These are phyloP conservation scores for Apamea anceps DNA, from an alignment of 2,888 invertebrate genomes.

Conservation along the genomic window DNA sequence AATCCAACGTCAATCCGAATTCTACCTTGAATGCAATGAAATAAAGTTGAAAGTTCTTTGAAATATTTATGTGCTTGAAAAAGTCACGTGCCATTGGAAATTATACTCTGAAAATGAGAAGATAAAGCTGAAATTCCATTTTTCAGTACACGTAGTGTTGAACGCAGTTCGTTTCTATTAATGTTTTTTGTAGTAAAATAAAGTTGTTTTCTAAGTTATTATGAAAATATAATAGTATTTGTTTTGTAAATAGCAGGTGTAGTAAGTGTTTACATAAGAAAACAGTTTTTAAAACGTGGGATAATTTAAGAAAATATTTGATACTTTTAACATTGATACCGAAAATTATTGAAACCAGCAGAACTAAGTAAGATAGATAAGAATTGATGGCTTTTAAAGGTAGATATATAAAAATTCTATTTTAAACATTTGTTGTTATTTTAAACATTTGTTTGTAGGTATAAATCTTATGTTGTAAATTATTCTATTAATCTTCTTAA, in stretches of 20 bases:
- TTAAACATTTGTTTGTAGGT: too few relatives aligned
- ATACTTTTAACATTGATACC: background rate
- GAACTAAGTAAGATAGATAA: background rate
- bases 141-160: conserved; percentile 2
- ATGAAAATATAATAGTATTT: conserved; percentile 36
- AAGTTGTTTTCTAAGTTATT: conserved; percentile 48
- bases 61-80: conserved; percentile 11
- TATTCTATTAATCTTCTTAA: too few relatives aligned
- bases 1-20: conserved; percentile 22
- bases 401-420: background rate
- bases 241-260: conserved; percentile 41
- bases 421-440: too few relatives aligned
- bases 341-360: background rate
- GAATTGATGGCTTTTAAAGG: background rate
- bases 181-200: conserved; percentile 42
- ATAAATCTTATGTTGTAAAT: too few relatives aligned
- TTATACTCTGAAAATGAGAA: conserved; percentile 12
- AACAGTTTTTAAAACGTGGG: background rate
- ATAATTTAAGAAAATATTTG: background rate
- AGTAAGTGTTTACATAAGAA: conserved; percentile 13
- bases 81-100: conserved; percentile 30
- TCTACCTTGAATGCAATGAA: background rate
- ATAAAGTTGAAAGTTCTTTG: conserved; percentile 49
- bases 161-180: conserved; percentile 44
- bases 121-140: conserved; percentile 23